Base-by-base conservation (phyloP, 2,113 vertebrate genomes). In the Leiothrix lutea region DNA sequence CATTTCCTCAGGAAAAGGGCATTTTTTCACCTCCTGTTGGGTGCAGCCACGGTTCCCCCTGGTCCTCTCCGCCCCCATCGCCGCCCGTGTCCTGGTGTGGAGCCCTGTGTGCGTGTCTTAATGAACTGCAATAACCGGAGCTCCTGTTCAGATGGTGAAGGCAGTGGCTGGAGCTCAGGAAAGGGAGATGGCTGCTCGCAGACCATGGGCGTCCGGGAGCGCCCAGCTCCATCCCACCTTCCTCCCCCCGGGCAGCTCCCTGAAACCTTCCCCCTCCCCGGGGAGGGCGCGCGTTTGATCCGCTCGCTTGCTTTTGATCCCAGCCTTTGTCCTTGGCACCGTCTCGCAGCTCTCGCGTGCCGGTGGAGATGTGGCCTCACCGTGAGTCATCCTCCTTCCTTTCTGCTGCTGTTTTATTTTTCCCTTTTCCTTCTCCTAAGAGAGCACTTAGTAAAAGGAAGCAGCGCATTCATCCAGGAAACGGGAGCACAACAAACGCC, bases 381-480 rank as follows among this genome's bases (percentile, higher is more conserved):
- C 6, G 20, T 96, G 36, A 38, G 90, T 96, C 94, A 95, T 80
- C 78, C 81, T 50, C 71, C 65, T 91, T 95, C 88, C 93, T 90
- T 78, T 93, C 88, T 83, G 87, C 74, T 56, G 80, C 95, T 74
- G 77, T 80, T 90, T 81, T 60, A 35, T 67, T 80, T 95, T 82
- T 69, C 86, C 80, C 36, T 80, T 96, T 94, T 38, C 82, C 90
- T 40, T 86, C 64, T 94, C 82, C 77, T 78, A 38, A 60, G 94
- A 91, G 89, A 83, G 61, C 65, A 38, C 69, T 94, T 88, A 70
- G 25, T 53, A 65, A 90, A 92, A 88, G 90, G 94, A 94, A 96
- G 85, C 77, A 4, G 65, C 57, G 6, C 23, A n/a, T 67, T 86
- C 88, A 80, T 86, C 82, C 94, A 94, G 82, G 95, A 96, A 96